phyloP scores from a whole-genome alignment of 2,113 vertebrate genomes.

The Datnioides undecimradiatus region DNA sequence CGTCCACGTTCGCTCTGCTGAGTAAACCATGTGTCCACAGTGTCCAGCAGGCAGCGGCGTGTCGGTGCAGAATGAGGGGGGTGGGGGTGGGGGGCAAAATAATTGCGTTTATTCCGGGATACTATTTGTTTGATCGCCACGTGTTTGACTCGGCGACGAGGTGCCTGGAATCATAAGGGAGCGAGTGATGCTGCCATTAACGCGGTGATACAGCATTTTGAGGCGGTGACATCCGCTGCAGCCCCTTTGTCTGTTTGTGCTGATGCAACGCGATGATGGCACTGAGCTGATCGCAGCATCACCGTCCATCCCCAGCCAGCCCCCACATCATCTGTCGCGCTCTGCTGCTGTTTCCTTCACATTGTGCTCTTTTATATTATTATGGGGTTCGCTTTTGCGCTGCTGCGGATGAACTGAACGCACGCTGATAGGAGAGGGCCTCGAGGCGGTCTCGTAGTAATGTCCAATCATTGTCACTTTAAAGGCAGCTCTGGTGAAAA shows the following conservation, averaged over 20 bases:
- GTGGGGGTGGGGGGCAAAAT: too few relatives aligned
- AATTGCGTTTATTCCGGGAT: background rate
- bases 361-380: too few relatives aligned
- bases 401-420: background rate
- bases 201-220: slow-evolving; percentile 82
- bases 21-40: background rate
- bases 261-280: slow-evolving; percentile 66
- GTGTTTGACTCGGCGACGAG: slow-evolving; percentile 12
- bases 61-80: background rate
- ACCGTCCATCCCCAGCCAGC: background rate
- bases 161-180: background rate
- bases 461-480: background rate
- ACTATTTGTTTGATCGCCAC: slow-evolving; percentile 29
- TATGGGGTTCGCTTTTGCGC: too few relatives aligned
- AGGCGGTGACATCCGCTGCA: slow-evolving; percentile 52
- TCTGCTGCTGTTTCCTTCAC: background rate
- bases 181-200: slow-evolving; percentile 57
- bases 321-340: background rate
- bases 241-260: slow-evolving; percentile 78
- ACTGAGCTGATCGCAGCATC: slow-evolving; percentile 37
- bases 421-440: background rate
- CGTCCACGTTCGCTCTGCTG: background rate
- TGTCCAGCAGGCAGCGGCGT: background rate
- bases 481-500: slow-evolving; percentile 12
- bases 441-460: background rate